Conservation (phyloP, 2,113 vertebrate species). For the Eudyptes chrysolophus region DNA sequence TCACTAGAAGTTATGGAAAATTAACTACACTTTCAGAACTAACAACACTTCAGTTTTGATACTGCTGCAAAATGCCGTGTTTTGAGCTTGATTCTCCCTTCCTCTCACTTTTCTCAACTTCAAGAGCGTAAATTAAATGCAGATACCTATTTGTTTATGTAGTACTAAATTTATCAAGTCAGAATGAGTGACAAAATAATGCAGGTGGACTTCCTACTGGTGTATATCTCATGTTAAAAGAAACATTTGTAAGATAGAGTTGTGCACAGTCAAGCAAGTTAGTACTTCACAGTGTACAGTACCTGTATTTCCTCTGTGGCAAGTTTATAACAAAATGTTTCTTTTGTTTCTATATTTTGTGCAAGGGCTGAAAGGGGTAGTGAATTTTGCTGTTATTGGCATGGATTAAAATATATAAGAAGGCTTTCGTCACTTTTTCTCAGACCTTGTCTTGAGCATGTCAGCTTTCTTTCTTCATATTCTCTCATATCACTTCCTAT, state of each 20-base stretch:
- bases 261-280: background rate
- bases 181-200: background rate
- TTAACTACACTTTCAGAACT: background rate
- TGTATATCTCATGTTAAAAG: background rate
- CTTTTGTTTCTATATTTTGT: background rate
- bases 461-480: slow-evolving; percentile 49
- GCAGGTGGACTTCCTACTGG: background rate
- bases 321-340: background rate
- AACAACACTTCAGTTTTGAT: background rate
- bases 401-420: background rate
- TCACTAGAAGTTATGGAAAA: background rate
- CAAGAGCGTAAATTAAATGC: background rate
- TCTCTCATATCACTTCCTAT: slow-evolving; percentile 56
- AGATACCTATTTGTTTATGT: background rate
- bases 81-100: background rate
- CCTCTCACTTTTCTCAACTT: background rate
- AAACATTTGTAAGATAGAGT: background rate
- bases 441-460: slow-evolving; percentile 42
- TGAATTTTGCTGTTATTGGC: background rate
- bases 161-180: background rate
- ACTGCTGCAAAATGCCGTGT: background rate
- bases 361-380: background rate
- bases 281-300: background rate
- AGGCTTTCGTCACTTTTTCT: slow-evolving; percentile 25
- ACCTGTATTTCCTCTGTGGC: background rate